phyloP scores from a whole-genome alignment of 2,797 vertebrate genomes.

The Coendou prehensilis region DNA sequence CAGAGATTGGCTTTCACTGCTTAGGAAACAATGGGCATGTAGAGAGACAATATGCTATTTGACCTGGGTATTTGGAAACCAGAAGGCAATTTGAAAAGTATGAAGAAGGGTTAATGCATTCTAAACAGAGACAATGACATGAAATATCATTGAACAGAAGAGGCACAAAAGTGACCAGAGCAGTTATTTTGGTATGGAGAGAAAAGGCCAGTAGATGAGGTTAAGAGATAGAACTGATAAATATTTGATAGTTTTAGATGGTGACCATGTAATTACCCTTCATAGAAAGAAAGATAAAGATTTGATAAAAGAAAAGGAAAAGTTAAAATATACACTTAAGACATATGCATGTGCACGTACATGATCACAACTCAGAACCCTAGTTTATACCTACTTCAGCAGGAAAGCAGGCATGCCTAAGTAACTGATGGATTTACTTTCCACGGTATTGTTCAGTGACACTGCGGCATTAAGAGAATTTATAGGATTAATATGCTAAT shows the following conservation, averaged over 20 bases:
- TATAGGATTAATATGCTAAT: background rate
- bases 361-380: background rate
- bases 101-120: background rate
- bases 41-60: background rate
- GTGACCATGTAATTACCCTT: background rate
- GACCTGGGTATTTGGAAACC: background rate
- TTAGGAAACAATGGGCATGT: background rate
- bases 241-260: background rate
- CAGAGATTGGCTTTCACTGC: background rate
- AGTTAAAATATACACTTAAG: background rate
- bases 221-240: background rate
- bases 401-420: background rate
- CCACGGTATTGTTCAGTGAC: background rate
- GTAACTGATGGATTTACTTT: background rate
- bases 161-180: background rate
- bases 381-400: background rate
- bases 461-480: background rate
- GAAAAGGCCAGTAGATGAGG: background rate
- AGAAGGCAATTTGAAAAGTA: background rate
- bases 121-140: background rate
- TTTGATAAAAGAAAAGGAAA: background rate
- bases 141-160: background rate
- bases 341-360: background rate
- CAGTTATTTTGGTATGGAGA: background rate
- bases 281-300: background rate